These are phyloP conservation scores for Campoplex nolae DNA, from an alignment of 2,888 invertebrate genomes.

Conservation along the genomic window DNA sequence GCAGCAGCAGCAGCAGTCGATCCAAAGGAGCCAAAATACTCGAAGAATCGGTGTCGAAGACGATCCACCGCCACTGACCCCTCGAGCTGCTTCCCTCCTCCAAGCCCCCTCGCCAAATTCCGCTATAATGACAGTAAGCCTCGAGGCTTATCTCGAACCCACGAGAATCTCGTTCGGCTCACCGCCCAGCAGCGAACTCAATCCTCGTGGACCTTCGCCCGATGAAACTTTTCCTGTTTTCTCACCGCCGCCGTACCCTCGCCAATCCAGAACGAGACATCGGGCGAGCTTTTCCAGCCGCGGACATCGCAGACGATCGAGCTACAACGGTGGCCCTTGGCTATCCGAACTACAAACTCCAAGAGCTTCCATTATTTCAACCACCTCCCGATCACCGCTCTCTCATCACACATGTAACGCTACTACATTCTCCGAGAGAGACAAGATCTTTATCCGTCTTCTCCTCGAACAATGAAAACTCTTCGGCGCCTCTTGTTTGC, in stretches of 20 bases:
- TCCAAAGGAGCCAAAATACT: conserved; percentile 78
- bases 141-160: conserved; percentile 94
- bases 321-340: conserved; percentile 86
- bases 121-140: conserved; percentile 92
- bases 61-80: conserved; percentile 85
- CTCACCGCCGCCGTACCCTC: conserved; percentile 90
- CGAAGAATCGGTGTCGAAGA: conserved; percentile 74
- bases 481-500: conserved; percentile 22
- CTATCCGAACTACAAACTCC: conserved; percentile 86
- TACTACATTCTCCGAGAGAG: neutral
- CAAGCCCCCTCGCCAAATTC: conserved; percentile 93
- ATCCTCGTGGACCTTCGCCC: conserved; percentile 89
- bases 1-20: conserved; percentile 84
- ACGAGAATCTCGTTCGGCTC: conserved; percentile 93
- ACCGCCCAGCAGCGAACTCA: conserved; percentile 90
- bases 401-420: conserved; percentile 96
- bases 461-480: neutral
- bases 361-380: conserved; percentile 91
- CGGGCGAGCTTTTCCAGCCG: conserved; percentile 76
- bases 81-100: conserved; percentile 86
- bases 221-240: conserved; percentile 94
- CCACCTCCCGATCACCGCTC: conserved; percentile 90
- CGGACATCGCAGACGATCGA: conserved; percentile 82
- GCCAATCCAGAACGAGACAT: conserved; percentile 77
- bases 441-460: neutral